These are phyloP conservation scores for Leucozona laternaria DNA, from an alignment of 2,888 invertebrate genomes.

Conservation along the genomic window DNA sequence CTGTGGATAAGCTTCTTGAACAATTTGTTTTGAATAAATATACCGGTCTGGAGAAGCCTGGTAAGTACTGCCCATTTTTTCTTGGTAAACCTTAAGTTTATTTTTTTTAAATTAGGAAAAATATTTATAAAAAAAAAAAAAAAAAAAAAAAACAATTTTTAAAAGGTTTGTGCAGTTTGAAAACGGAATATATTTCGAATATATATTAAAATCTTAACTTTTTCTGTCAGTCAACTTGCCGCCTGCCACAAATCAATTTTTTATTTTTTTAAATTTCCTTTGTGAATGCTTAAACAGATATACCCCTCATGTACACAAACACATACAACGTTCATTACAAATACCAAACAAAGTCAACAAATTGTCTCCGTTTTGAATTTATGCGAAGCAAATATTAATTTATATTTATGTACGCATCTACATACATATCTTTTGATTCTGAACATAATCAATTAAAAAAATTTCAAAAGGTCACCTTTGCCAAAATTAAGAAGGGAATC, in stretches of 20 bases:
- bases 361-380: background rate
- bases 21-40: slow-evolving; percentile 96
- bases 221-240: slow-evolving; percentile 25
- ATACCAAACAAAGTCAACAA: background rate
- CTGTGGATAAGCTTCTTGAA: slow-evolving; percentile 95
- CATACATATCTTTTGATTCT: slow-evolving; percentile 66
- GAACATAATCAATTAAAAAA: slow-evolving; percentile 55
- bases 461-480: slow-evolving; percentile 19
- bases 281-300: slow-evolving; percentile 26
- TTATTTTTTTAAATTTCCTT: slow-evolving; percentile 4
- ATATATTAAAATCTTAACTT: background rate
- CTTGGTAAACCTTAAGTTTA: slow-evolving; percentile 1
- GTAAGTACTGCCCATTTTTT: slow-evolving; percentile 84
- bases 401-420: background rate
- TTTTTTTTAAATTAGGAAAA: slow-evolving; percentile 23
- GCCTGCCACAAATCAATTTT: slow-evolving; percentile 31
- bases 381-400: background rate
- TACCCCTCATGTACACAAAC: background rate
- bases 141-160: slow-evolving; percentile 22
- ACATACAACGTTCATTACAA: slow-evolving; percentile 5
- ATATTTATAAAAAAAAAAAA: slow-evolving; percentile 3
- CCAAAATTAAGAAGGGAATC: slow-evolving; percentile 48
- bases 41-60: slow-evolving; percentile 96
- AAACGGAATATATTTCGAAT: slow-evolving; percentile 59
- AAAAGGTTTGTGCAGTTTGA: slow-evolving; percentile 74